Evolutionary conservation across 1,140 invertebrate species (phyloP).

Genomic region (Theocolax elegans): DNA sequence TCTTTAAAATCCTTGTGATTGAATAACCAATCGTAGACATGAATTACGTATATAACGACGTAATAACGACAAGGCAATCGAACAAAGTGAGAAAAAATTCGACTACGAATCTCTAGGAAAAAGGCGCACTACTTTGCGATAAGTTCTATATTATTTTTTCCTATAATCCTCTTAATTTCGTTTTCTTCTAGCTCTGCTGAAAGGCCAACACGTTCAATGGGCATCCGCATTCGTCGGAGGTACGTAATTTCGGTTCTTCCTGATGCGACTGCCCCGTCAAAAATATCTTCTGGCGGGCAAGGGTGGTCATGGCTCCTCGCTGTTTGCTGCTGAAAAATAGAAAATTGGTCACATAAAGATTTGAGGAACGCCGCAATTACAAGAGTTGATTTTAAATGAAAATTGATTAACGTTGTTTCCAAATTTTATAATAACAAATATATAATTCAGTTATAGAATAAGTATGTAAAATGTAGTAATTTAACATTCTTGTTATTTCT

Average conservation of each 20-base stretch:
- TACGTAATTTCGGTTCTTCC: constrained; percentile 32
- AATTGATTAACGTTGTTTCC: too few species aligned
- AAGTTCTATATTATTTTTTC: constrained; percentile 1
- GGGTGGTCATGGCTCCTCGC: constrained; percentile 51
- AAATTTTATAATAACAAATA: too few species aligned
- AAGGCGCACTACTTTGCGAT: background rate
- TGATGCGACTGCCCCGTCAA: constrained; percentile 42
- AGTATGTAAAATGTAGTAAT: too few species aligned
- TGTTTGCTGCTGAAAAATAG: constrained; percentile 42
- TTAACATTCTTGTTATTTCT: too few species aligned
- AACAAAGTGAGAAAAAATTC: constrained; percentile 19
- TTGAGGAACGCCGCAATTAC: too few species aligned
- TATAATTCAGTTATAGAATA: too few species aligned
- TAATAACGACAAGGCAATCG: constrained; percentile 5
- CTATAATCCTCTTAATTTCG: constrained; percentile 1
- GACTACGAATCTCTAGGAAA: background rate
- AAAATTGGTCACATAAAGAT: too few species aligned
- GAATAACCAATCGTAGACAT: background rate
- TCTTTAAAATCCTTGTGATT: too few species aligned
- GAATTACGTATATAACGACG: background rate
- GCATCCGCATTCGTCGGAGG: constrained; percentile 6
- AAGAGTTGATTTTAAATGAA: too few species aligned
- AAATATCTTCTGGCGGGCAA: constrained; percentile 52
- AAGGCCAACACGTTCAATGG: constrained; percentile 17
- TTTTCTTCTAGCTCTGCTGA: background rate